Evolutionary conservation across 2,888 invertebrate species (phyloP), one percentile per base, ranked within the genome.

Genomic region (Pristionchus entomophagus): DNA sequence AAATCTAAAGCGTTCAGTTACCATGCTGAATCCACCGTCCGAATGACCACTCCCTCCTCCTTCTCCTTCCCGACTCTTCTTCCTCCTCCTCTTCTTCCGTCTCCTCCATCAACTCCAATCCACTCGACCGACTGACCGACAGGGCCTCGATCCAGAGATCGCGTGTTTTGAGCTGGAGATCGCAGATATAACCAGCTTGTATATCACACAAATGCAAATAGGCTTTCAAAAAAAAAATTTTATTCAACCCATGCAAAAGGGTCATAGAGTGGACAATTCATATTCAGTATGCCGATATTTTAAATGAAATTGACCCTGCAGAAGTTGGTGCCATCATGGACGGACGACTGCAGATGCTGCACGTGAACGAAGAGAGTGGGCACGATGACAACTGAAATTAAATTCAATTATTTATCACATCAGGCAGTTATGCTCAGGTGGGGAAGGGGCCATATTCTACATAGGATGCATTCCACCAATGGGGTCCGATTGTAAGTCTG

Each of bases 1-100:
- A 51, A 80, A 51, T 49, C n/a, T 12, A 10, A 32, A 45, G 17
- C 6, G 4, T 1, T 12, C 1, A 12, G 49, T 5, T 8, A 73
- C 84, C 84, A 73, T 56, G 53, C 32, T 84, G 62, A 17, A 84
- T 84, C 84, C 84, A 84, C 56, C 59, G 32, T 53, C 84, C 84
- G 56, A 84, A 84, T 26, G 53, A 53, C 84, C 84, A 84, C 4
- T 32, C 84, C 14, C 84, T 69, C 26, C 84, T 22, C n/a, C 35
- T 17, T 53, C 84, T 84, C 38, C 49, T 49, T 12, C 32, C 49
- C 22, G 8, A 10, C 6, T 45, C 65, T 26, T 41, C 62, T 22
- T 62, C 83, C n/a, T 41, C 62, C 32, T 62, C 83, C 22, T 65
- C 65, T 14, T 62, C n/a, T 32, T 65, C 65, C 17, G 14, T 49